phyloP scores from a whole-genome alignment of 2,113 vertebrate species.

The Cyanocitta stelleri region DNA sequence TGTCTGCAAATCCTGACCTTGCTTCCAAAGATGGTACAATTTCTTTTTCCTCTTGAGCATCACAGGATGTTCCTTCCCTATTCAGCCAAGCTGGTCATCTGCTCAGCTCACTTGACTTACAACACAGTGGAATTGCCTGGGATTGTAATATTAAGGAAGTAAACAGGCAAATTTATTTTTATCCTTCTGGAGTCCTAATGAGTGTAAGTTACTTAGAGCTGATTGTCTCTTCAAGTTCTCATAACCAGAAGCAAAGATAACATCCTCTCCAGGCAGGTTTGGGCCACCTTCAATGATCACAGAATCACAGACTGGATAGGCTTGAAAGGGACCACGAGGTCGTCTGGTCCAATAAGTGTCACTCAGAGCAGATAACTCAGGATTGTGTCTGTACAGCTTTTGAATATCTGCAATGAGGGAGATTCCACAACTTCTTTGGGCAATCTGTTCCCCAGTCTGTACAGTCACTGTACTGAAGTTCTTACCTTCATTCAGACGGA shows the following conservation, averaged over 20 bases:
- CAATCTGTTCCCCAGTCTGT: neutral
- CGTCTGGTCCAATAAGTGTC: no score
- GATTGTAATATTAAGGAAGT: neutral
- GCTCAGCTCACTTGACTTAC: neutral
- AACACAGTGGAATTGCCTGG: neutral
- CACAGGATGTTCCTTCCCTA: neutral
- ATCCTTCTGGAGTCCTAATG: neutral
- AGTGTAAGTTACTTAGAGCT: neutral
- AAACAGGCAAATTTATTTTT: neutral
- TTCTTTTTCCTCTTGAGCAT: neutral
- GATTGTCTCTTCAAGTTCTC: neutral
- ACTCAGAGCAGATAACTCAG: neutral
- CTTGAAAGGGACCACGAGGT: neutral
- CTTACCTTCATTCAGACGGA: neutral
- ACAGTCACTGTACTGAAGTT: neutral
- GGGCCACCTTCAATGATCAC: neutral
- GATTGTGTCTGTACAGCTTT: neutral
- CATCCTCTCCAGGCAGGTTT: neutral
- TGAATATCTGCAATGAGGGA: neutral
- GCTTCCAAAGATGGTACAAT: neutral
- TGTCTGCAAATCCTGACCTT: neutral
- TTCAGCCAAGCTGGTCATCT: neutral
- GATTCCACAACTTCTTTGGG: neutral
- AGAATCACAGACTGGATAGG: neutral
- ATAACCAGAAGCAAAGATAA: neutral